These are phyloP conservation scores for Cryptoblepharus egeriae DNA, from an alignment of 2,797 vertebrate genomes.

Conservation along the genomic window DNA sequence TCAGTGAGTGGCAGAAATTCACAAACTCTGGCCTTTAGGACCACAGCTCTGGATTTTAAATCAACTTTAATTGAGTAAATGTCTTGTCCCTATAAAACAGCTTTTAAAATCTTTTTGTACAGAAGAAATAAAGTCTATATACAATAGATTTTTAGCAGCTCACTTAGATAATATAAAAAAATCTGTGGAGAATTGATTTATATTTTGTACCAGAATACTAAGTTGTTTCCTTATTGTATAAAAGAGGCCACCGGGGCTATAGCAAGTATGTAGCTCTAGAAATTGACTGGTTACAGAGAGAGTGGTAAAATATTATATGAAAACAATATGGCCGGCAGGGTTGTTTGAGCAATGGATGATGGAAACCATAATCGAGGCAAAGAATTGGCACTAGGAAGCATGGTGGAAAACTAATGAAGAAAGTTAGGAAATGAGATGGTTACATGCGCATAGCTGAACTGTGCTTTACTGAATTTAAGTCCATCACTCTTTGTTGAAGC, in stretches of 20 bases:
- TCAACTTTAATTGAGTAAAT: slow-evolving; percentile 29
- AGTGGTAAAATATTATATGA: no score
- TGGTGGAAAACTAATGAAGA: no score
- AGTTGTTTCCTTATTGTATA: not conserved
- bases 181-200: not conserved
- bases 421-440: no score
- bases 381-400: not conserved
- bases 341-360: no score
- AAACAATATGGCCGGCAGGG: no score
- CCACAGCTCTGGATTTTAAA: no score
- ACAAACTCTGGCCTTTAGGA: no score
- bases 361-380: not conserved
- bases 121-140: slow-evolving; percentile 14
- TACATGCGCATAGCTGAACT: no score
- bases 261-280: not conserved
- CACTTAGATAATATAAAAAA: not conserved
- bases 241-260: no score
- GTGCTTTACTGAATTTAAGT: no score
- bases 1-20: not conserved
- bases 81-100: slow-evolving; percentile 16
- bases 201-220: not conserved
- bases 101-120: slow-evolving; percentile 15
- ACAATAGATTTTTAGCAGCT: slow-evolving; percentile 16
- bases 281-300: no score
- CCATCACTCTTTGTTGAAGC: not conserved